Conservation (phyloP, 2,888 invertebrate genomes). For the Erynnis tages region DNA sequence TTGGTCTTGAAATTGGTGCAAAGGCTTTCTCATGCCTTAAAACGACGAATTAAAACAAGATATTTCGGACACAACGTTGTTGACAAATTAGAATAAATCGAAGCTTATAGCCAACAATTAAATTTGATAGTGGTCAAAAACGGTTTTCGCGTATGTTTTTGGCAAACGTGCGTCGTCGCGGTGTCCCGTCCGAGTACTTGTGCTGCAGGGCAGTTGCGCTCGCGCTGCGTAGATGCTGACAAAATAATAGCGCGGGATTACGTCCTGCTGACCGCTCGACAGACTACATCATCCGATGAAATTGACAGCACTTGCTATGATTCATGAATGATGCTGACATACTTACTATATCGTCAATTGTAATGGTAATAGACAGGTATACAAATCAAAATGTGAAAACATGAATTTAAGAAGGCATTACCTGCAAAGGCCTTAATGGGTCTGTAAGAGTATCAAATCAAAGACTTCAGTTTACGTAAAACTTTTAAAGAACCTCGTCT, state of each 20-base stretch:
- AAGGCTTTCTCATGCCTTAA: constrained; percentile 51
- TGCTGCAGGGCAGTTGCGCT: constrained; percentile 45
- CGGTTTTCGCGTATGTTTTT: constrained; percentile 13
- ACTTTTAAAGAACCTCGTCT: too few species aligned
- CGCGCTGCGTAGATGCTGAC: constrained; percentile 54
- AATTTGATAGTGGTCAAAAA: constrained; percentile 21
- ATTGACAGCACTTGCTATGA: constrained; percentile 25
- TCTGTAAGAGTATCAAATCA: too few species aligned
- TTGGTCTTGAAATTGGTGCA: constrained; percentile 29
- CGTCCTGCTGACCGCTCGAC: constrained; percentile 53
- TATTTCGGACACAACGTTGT: background rate
- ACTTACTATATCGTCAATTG: background rate
- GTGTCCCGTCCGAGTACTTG: constrained; percentile 40
- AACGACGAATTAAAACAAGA: constrained; percentile 3
- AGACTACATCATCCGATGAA: constrained; percentile 31
- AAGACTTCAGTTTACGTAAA: too few species aligned
- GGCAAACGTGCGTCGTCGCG: constrained; percentile 41
- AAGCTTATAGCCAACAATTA: background rate
- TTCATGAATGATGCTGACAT: constrained; percentile 21
- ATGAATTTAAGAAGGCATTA: too few species aligned
- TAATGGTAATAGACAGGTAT: background rate
- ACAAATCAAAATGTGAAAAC: too few species aligned
- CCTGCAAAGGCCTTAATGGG: too few species aligned
- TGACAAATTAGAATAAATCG: background rate
- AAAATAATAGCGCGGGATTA: constrained; percentile 59